Base-by-base conservation (phyloP, 1,140 invertebrate genomes). In the Psilanteris sp. region DNA sequence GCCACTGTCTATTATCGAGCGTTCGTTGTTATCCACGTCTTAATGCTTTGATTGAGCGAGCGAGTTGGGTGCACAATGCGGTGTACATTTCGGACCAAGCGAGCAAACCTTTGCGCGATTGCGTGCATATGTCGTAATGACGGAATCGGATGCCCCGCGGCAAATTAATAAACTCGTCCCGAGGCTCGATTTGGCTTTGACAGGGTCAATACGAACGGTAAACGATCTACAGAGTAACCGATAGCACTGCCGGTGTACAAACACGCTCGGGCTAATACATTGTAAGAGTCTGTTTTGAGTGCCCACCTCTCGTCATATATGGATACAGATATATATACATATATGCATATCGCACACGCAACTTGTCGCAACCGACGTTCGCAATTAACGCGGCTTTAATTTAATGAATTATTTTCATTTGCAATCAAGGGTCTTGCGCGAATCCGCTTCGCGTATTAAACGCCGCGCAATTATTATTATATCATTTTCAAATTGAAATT, bases 181-280 rank as follows among this genome's bases (percentile, higher is more conserved):
- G 29, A 24, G 57, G 57, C 34, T 14, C 10, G 15, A 36, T 78
- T 70, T 52, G 66, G 37, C 77, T 77, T 77, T 72, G 70, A 50
- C 72, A 77, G 62, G 75, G 78, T 81, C 77, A 77, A 81, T 68
- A 74, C 62, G 52, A 64, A 79, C 36, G 14, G 62, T 68, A 80
- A 81, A 81, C 66, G 77, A 44, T 32, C 43, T 62, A 34, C 34
- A 67, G 64, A 62, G 44, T 66, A 79, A 67, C 64, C 66, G 73
- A 80, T 81, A 79, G 61, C 78, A 75, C 77, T 67, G 73, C 64
- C 73, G 77, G 76, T 78, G 48, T 71, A 72, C 70, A 80, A 80
- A 80, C 62, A 78, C 52, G 67, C 57, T 70, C 54, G 50, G 64
- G 73, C 31, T 59, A 75, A 64, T 50, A 48, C 46, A 76, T 70